Base-by-base conservation (phyloP, 2,888 invertebrate genomes). In the Fragum fragum region DNA sequence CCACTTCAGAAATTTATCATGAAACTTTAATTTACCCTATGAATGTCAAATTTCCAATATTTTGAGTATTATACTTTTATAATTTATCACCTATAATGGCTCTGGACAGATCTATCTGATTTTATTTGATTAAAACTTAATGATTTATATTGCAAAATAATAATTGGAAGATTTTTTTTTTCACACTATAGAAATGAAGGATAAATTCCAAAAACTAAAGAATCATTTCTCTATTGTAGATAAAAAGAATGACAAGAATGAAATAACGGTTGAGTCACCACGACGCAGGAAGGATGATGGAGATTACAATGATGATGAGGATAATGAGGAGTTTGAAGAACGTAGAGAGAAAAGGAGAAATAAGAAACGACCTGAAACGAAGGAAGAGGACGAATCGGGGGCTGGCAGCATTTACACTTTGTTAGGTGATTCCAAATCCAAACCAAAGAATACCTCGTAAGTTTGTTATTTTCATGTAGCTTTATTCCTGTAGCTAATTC, bases 181-280 rank as follows among this genome's bases (percentile, higher is more conserved):
- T n/a, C n/a, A n/a, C n/a, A n/a, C n/a, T n/a, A n/a, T n/a, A n/a
- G n/a, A n/a, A n/a, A n/a, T n/a, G n/a, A n/a, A n/a, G n/a, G n/a
- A n/a, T n/a, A n/a, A n/a, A n/a, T n/a, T n/a, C n/a, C n/a, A n/a
- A n/a, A n/a, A n/a, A n/a, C n/a, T n/a, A n/a, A n/a, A n/a, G n/a
- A 9, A 9, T 36, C 32, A 36, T 36, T 36, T 36, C 32, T 9
- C 3, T 36, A 36, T 9, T 36, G 36, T 55, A 75, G 75, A 75
- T n/a, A 53, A 69, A 21, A 69, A 66, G 42, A 42, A 21, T 42
- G 66, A 66, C 26, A 57, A 52, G 5, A 63, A 73, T 76, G 85
- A 81, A 61, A 87, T 89, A 39, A 66, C 63, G 9, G 81, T 89
- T 47, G 86, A 87, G 52, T 89, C 89, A 5, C 89, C 89, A 1